Conservation (phyloP, 2,888 invertebrate species). For the Drosophila prostipennis region DNA sequence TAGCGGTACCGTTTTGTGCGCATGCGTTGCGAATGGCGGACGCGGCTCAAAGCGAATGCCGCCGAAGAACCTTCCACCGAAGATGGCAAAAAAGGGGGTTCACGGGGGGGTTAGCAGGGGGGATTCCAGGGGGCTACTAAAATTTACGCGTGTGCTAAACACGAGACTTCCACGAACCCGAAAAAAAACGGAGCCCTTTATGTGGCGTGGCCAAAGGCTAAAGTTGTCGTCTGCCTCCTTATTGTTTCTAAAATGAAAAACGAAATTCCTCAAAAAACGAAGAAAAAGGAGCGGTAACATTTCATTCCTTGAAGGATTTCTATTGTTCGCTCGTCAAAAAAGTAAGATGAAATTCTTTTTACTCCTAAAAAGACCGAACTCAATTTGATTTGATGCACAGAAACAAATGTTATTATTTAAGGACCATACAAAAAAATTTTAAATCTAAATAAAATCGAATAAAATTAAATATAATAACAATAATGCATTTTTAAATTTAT, state of each 20-base stretch:
- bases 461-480: too few species aligned
- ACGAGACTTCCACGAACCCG: conserved; percentile 84
- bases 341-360: conserved; percentile 62
- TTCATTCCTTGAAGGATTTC: conserved; percentile 73
- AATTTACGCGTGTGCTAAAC: conserved; percentile 84
- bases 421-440: too few species aligned
- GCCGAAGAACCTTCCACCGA: conserved; percentile 59
- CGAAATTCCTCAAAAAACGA: conserved; percentile 66
- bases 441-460: too few species aligned
- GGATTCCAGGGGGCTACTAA: conserved; percentile 59
- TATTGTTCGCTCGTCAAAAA: conserved; percentile 74
- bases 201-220: conserved; percentile 49
- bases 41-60: conserved; percentile 81
- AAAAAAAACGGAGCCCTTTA: conserved; percentile 50
- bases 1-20: conserved; percentile 83
- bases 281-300: conserved; percentile 43
- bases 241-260: conserved; percentile 73
- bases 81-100: not conserved
- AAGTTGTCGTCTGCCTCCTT: conserved; percentile 48
- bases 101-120: conserved; percentile 3
- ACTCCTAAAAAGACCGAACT: conserved; percentile 33
- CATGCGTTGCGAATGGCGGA: conserved; percentile 83
- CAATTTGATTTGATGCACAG: conserved; percentile 28
- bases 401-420: too few species aligned
- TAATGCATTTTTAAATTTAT: too few species aligned